These are phyloP conservation scores for Atherinosoma microstoma DNA, from an alignment of 2,797 vertebrate genomes.

Conservation along the genomic window DNA sequence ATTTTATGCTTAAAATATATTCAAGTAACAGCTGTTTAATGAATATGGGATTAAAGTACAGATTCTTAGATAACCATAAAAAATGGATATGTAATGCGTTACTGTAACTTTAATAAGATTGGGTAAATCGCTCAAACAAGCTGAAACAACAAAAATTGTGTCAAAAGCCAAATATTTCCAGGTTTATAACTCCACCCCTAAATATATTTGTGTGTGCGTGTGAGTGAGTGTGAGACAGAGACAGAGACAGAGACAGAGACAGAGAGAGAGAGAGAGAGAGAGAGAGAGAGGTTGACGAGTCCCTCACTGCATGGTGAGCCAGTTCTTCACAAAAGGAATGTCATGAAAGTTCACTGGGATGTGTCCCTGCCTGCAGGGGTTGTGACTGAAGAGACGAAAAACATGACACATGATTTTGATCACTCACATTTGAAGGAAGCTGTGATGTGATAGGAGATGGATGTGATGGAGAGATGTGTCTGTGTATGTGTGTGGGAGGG, in stretches of 20 bases:
- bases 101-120: too few species aligned
- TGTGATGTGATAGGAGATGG: neutral
- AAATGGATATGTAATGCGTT: neutral
- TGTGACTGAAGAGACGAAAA: slow-evolving; percentile 80
- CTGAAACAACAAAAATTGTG: neutral
- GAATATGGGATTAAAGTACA: neutral
- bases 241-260: too few species aligned
- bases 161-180: neutral
- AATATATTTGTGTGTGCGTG: neutral
- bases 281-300: neutral
- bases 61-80: neutral
- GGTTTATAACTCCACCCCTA: neutral
- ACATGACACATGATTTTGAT: slow-evolving; percentile 1
- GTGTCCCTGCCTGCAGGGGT: slow-evolving; percentile 81
- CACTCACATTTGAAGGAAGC: slow-evolving; percentile 1
- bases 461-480: neutral
- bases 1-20: neutral
- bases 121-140: neutral
- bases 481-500: slow-evolving; percentile 10
- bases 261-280: too few species aligned
- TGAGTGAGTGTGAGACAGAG: neutral
- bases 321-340: slow-evolving; percentile 90
- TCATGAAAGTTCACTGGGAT: slow-evolving; percentile 69
- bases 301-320: slow-evolving; percentile 90
- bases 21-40: neutral